phyloP scores from a whole-genome alignment of 1,140 invertebrate species.

The Centruroides sculpturatus region DNA sequence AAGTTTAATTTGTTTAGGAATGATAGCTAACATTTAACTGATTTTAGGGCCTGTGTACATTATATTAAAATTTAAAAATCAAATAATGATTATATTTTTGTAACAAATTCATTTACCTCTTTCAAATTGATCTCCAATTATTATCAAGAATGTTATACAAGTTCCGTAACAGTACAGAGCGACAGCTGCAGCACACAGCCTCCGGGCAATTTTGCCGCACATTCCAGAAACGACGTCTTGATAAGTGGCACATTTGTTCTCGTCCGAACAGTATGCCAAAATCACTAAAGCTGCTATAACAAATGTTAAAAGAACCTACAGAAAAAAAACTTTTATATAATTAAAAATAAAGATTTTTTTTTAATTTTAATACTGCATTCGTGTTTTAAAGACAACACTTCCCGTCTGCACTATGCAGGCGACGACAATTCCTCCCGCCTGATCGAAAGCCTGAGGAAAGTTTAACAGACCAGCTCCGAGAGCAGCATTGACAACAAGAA shows the following conservation, averaged over 20 bases:
- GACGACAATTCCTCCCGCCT: conserved; percentile 44
- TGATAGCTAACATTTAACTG: no score
- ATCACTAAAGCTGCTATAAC: conserved; percentile 42
- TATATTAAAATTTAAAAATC: no score
- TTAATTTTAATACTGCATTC: background rate
- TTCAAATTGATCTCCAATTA: conserved; percentile 54
- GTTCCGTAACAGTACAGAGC: conserved; percentile 50
- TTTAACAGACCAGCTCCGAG: conserved; percentile 52
- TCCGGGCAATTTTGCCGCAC: conserved; percentile 38
- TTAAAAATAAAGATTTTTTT: conserved; percentile 1
- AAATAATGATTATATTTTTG: no score
- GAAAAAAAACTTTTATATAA: conserved; percentile 12
- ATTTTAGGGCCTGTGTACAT: no score
- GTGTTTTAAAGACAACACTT: conserved; percentile 8
- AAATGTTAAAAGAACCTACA: conserved; percentile 41
- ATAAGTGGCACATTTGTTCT: conserved; percentile 23
- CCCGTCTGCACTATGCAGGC: conserved; percentile 40
- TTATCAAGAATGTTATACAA: conserved; percentile 52
- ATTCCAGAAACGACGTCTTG: conserved; percentile 35
- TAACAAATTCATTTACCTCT: conserved; percentile 29
- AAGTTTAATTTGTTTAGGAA: no score
- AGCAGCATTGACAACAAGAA: conserved; percentile 53
- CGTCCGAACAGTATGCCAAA: conserved; percentile 44
- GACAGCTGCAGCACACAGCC: conserved; percentile 38
- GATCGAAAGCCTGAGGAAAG: conserved; percentile 49